phyloP scores from a whole-genome alignment of 2,888 invertebrate genomes.

The Rhimphoctona megacephalus region DNA sequence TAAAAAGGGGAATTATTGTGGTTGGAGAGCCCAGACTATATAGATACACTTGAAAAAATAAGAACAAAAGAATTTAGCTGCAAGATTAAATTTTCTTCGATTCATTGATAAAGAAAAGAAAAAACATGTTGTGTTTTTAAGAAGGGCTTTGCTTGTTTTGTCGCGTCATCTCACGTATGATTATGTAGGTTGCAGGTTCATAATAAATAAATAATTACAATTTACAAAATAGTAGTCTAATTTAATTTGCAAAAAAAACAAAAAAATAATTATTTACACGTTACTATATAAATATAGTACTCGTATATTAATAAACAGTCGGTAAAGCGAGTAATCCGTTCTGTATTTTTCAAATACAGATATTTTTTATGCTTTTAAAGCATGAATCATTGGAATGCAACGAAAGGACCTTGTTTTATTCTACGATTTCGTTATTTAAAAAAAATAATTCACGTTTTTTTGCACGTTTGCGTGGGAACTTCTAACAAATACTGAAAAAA shows the following conservation, averaged over 20 bases:
- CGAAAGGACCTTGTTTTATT: neutral
- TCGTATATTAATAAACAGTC: conserved; percentile 25
- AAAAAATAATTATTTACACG: conserved; percentile 31
- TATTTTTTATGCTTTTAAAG: neutral
- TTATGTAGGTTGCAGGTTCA: conserved; percentile 55
- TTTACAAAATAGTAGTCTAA: conserved; percentile 63
- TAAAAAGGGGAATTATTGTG: neutral
- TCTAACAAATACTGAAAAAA: neutral
- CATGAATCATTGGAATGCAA: neutral
- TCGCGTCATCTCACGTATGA: conserved; percentile 9
- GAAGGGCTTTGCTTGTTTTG: conserved; percentile 17
- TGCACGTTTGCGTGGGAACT: neutral
- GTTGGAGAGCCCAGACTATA: neutral
- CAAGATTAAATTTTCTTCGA: conserved; percentile 9
- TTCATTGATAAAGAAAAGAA: conserved; percentile 6
- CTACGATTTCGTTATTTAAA: neutral
- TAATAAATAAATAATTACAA: conserved; percentile 50
- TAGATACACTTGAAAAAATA: conserved; percentile 28
- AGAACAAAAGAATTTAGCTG: conserved; percentile 29
- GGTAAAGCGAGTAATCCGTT: conserved; percentile 26
- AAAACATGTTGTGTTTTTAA: conserved; percentile 19
- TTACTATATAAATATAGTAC: conserved; percentile 8
- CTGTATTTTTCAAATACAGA: conserved; percentile 3
- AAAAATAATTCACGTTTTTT: neutral
- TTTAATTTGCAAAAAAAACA: conserved; percentile 49